phyloP scores from a whole-genome alignment of 2,888 invertebrate species.

The Caenorhabditis virilis region DNA sequence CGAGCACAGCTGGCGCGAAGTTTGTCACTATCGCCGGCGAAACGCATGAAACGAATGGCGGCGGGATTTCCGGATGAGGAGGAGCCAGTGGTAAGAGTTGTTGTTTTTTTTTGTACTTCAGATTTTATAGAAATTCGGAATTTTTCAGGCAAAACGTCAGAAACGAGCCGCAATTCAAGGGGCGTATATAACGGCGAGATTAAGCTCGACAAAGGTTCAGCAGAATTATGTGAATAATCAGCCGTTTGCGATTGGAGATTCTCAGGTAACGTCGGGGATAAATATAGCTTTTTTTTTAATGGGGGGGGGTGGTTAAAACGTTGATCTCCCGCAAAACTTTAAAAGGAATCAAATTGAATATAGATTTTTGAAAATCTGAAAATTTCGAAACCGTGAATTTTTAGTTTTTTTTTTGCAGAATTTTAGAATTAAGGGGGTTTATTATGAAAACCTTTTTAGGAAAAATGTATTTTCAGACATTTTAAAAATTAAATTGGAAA shows the following conservation, averaged over 20 bases:
- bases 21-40: conserved; percentile 42
- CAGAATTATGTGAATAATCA: conserved; percentile 44
- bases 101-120: background rate
- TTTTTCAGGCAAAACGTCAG: conserved; percentile 9
- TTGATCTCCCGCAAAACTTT: no score
- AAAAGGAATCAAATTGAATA: no score
- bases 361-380: no score
- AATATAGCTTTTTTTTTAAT: no score
- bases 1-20: conserved; percentile 29
- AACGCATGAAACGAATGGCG: conserved; percentile 31
- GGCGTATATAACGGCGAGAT: conserved; percentile 63
- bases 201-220: conserved; percentile 54
- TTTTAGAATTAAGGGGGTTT: no score
- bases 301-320: no score
- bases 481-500: no score
- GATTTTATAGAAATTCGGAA: background rate
- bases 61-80: background rate
- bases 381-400: no score
- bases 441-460: no score
- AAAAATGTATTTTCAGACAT: no score
- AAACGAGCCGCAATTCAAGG: conserved; percentile 34
- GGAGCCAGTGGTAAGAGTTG: background rate
- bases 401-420: no score
- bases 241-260: conserved; percentile 62
- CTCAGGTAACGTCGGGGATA: conserved; percentile 57